A percentile compares a stretch with the other conserved stretches of the same genome.
phyloP scores from a whole-genome alignment of 2,113 vertebrate species.

The Scopus umbretta region DNA sequence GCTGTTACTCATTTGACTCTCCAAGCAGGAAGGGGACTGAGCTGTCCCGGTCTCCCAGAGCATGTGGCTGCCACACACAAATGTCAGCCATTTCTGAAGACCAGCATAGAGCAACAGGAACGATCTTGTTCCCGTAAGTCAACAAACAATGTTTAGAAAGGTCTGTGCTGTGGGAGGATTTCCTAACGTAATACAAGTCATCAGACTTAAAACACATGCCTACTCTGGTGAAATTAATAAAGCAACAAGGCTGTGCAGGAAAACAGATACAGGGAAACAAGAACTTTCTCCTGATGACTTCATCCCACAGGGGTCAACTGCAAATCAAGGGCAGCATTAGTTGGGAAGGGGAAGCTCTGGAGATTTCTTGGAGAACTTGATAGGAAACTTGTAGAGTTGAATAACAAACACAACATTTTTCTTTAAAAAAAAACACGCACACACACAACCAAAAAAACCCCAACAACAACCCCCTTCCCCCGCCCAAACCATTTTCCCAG shows the following conservation, averaged over 20 bases:
- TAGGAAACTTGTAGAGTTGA: background rate
- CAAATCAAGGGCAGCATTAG: background rate
- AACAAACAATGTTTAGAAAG: slow-evolving; percentile 35
- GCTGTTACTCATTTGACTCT: background rate
- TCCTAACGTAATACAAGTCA: background rate
- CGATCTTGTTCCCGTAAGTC: background rate
- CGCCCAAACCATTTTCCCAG: background rate
- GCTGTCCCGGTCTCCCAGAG: background rate
- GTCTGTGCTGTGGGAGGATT: slow-evolving; percentile 44
- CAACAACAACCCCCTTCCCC: no score
- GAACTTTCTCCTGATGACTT: slow-evolving; percentile 48
- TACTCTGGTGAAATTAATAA: background rate
- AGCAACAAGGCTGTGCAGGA: background rate
- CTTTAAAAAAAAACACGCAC: background rate
- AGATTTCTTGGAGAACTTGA: background rate
- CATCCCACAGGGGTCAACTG: background rate
- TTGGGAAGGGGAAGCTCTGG: background rate
- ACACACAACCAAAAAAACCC: no score
- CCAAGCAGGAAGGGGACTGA: background rate
- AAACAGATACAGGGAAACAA: slow-evolving; percentile 36
- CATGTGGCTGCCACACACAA: background rate
- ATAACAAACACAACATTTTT: background rate
- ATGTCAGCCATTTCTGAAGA: background rate
- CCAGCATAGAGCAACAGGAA: background rate
- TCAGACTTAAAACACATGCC: slow-evolving; percentile 34